Base-by-base conservation (phyloP, 2,113 vertebrate genomes). In the Synchiropus splendidus region DNA sequence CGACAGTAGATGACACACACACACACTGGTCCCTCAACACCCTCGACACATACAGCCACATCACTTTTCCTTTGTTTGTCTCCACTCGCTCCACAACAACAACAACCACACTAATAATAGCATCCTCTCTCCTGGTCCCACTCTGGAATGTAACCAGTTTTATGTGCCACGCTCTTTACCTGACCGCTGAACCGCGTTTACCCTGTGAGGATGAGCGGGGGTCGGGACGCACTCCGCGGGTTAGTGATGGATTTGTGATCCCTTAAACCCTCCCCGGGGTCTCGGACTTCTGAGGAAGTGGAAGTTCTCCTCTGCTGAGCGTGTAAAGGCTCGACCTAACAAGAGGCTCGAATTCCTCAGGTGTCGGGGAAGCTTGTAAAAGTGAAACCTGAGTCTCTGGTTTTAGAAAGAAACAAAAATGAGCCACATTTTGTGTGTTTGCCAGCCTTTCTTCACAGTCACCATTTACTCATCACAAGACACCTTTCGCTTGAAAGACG, bases 91-190 rank as follows among this genome's bases (percentile, higher is more conserved):
- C n/a, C n/a, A n/a, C n/a, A n/a, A n/a, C n/a, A n/a, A n/a, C n/a
- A n/a, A n/a, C n/a, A n/a, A n/a, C n/a, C n/a, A n/a, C n/a, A n/a
- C n/a, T n/a, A n/a, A n/a, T n/a, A n/a, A n/a, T n/a, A n/a, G n/a
- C n/a, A n/a, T n/a, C 54, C 54, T 53, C 45, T 48, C 63, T 65
- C 62, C 68, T 60, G 65, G 54, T 63, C 62, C 66, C 46, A n/a
- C 31, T 13, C 31, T 47, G 71, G 66, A 73, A 78, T 71, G 69
- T 68, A 48, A 54, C 3, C 6, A 58, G 39, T 36, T 41, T 46
- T 47, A 45, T 45, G 35, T 51, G 64, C 54, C 59, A 59, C 35
- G 34, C 54, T 70, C 46, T 67, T 60, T 61, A 65, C 60, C 50
- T 68, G 63, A 36, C 39, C 32, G 31, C 53, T 56, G 45, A 58